Base-by-base conservation (phyloP, 2,888 invertebrate genomes). In the Drosophila anomalata region DNA sequence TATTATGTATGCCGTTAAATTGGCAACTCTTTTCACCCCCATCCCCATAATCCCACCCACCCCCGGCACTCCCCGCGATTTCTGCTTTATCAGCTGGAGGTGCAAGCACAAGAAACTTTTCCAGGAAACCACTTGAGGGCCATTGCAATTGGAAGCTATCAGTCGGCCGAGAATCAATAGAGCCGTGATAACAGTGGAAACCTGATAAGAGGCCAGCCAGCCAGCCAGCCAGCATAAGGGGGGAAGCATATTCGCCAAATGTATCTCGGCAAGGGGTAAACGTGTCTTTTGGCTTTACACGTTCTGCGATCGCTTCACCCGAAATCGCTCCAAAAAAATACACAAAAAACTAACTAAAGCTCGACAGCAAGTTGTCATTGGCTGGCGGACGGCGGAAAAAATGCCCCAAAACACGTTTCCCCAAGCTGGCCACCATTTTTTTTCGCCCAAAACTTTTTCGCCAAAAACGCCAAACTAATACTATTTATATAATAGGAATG, bases 251-350 rank as follows among this genome's bases (percentile, higher is more conserved):
- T 9, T 22, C 22, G 29, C 63, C 63, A 63, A 29, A 33, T 54
- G 46, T 59, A 57, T 65, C n/a, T 57, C 31, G 11, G 56, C 24
- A 51, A 31, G 54, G 44, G 50, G 55, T 53, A 51, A 83, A 80
- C 81, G 85, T 81, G 83, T 78, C 83, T 61, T 85, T 85, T 76
- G 33, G 53, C 33, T 33, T 54, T 76, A 48, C 77, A 81, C 81
- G 81, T 78, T 77, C 48, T 7, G 63, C 24, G 22, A 36, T 52
- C 53, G 36, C 36, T 57, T 50, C 44, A 41, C 31, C 55, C 62
- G 56, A 50, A 71, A 56, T 42, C 11, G 17, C 24, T 9, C 44
- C 11, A 44, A 44, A 44, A 44, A 44, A 44, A 4, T 12, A n/a
- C 12, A 36, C 5, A 36, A 36, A 36, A 36, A 36, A 36, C 36